These are phyloP conservation scores for Halotydeus destructor DNA, from an alignment of 1,140 invertebrate genomes.

Conservation along the genomic window DNA sequence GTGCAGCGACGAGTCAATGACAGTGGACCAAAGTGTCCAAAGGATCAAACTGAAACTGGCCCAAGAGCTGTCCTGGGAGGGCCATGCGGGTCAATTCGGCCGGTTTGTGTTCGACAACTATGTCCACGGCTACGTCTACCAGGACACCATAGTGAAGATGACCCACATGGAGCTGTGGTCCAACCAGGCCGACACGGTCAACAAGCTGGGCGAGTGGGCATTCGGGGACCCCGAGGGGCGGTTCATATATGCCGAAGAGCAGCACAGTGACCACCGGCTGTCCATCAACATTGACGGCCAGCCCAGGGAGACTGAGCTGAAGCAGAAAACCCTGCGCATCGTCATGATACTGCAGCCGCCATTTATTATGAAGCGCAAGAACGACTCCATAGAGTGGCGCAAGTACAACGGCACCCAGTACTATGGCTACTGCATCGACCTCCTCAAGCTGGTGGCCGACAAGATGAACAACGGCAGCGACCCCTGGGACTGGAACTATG, in stretches of 20 bases:
- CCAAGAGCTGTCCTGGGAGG: conserved; percentile 3
- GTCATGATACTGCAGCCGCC: conserved; percentile 16
- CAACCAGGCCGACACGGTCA: conserved; percentile 31
- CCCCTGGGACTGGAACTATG: not conserved
- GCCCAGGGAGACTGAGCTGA: not conserved
- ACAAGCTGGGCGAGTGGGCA: conserved; percentile 41
- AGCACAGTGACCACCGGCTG: not conserved
- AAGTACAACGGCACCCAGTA: conserved; percentile 31
- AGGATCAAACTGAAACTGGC: conserved; percentile 8
- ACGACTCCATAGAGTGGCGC: conserved; percentile 9
- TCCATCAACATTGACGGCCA: conserved; percentile 12
- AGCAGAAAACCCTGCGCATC: not conserved
- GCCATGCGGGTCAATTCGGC: conserved; percentile 34
- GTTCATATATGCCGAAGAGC: conserved; percentile 8
- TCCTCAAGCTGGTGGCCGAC: conserved; percentile 37
- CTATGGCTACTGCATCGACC: conserved; percentile 78
- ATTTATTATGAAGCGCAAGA: conserved; percentile 15
- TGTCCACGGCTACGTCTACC: conserved; percentile 41
- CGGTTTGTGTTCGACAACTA: conserved; percentile 31
- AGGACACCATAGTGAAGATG: conserved; percentile 46
- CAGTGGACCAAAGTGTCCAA: conserved; percentile 4
- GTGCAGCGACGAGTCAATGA: conserved; percentile 6
- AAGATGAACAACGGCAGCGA: not conserved
- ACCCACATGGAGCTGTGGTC: conserved; percentile 32
- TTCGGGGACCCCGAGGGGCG: conserved; percentile 30